Percentiles rank a stretch among this genome's conserved stretches.
These are phyloP conservation scores for Hydractinia symbiolongicarpus DNA, from an alignment of 30 jellyfish, hydroid and myxozoan species.

Conservation along the genomic window DNA sequence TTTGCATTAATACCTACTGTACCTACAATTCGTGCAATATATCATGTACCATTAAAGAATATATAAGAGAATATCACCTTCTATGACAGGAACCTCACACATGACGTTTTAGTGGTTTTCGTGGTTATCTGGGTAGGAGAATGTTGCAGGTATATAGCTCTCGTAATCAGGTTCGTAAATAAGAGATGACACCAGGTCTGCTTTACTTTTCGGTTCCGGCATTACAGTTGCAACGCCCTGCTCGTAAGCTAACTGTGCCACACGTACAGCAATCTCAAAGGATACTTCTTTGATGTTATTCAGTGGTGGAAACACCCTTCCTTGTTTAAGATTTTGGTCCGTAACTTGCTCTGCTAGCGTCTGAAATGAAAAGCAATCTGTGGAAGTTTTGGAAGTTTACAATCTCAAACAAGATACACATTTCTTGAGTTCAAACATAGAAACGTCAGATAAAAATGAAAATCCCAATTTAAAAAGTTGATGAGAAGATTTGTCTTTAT, in stretches of 20 bases:
- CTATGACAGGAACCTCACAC: neutral
- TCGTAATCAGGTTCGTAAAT: constrained; percentile 74
- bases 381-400: neutral
- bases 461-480: neutral
- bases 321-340: constrained; percentile 54
- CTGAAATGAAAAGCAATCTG: constrained; percentile 23
- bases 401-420: neutral
- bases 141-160: constrained; percentile 76
- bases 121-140: constrained; percentile 59
- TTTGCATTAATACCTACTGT: no score
- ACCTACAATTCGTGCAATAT: no score
- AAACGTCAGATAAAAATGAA: neutral
- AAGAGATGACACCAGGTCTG: constrained; percentile 33
- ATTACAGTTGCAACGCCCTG: constrained; percentile 71
- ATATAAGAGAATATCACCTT: no score
- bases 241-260: constrained; percentile 64
- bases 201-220: constrained; percentile 72
- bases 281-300: constrained; percentile 72
- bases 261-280: constrained; percentile 64
- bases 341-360: constrained; percentile 80
- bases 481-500: neutral
- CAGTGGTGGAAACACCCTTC: constrained; percentile 84
- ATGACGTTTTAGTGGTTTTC: neutral
- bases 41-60: no score
- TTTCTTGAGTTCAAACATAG: neutral